Conservation (phyloP, 1,140 invertebrate genomes). For the Calliopsis andreniformis region DNA sequence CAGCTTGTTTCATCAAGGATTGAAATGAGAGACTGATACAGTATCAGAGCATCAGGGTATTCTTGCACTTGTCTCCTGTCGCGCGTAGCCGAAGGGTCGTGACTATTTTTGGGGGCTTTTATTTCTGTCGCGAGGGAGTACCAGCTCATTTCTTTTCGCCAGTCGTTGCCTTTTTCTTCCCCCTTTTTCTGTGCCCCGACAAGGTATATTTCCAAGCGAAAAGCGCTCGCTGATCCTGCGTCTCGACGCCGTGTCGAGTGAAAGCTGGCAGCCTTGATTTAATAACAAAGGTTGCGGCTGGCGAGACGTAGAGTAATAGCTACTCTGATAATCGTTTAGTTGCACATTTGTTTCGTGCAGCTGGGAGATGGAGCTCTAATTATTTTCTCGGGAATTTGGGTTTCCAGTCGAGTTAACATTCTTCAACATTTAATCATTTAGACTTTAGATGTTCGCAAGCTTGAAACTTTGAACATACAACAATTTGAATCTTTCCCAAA, state of each 20-base stretch:
- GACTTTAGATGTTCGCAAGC: no score
- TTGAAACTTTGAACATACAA: no score
- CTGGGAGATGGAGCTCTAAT: no score
- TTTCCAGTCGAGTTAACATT: no score
- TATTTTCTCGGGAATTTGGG: no score
- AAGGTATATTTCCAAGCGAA: constrained; percentile 43
- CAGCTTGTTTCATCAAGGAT: no score
- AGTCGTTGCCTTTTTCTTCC: neutral
- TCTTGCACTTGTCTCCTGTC: neutral
- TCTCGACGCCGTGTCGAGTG: constrained; percentile 59
- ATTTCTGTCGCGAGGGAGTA: constrained; percentile 14
- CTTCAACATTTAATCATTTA: no score
- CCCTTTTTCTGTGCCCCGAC: constrained; percentile 3
- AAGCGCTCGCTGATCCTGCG: constrained; percentile 45
- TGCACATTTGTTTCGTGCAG: neutral
- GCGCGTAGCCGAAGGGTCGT: neutral
- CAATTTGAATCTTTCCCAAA: no score
- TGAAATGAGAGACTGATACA: no score
- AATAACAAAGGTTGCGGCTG: constrained; percentile 71
- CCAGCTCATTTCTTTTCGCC: neutral
- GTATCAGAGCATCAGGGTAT: no score
- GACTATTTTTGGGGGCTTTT: constrained; percentile 38
- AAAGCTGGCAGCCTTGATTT: constrained; percentile 76
- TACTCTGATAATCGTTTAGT: neutral
- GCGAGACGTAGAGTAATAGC: neutral